phyloP scores from a whole-genome alignment of 1,140 invertebrate species.

The Caenorhabditis brenneri region DNA sequence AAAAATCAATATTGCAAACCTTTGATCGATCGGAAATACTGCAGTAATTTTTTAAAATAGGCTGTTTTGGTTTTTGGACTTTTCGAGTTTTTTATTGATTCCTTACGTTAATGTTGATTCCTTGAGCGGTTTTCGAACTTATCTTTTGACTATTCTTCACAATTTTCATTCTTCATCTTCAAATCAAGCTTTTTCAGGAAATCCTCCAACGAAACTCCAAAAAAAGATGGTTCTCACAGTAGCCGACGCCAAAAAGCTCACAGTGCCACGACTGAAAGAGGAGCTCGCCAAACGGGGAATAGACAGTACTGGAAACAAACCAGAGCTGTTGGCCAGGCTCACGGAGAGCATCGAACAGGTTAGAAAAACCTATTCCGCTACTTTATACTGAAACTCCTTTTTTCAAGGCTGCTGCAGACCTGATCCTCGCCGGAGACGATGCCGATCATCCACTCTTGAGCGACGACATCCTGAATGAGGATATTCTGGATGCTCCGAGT shows the following conservation, averaged over 20 bases:
- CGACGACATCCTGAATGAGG: constrained; percentile 12
- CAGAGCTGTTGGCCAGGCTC: background rate
- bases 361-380: background rate
- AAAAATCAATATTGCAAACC: no score
- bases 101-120: background rate
- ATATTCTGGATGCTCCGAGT: constrained; percentile 14
- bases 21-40: no score
- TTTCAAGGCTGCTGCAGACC: background rate
- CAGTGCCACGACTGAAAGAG: constrained; percentile 9
- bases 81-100: background rate
- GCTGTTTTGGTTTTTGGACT: no score
- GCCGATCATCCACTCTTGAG: background rate
- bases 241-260: background rate
- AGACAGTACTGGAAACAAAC: background rate
- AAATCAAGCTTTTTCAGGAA: background rate
- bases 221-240: background rate
- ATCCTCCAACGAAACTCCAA: background rate
- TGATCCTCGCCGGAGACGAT: background rate
- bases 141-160: no score
- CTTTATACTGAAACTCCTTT: background rate
- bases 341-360: constrained; percentile 24
- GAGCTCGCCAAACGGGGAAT: background rate
- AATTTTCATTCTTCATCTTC: background rate
- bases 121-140: background rate
- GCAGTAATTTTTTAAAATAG: no score